These are phyloP conservation scores for Druon quercuslanigerum DNA, from an alignment of 1,140 invertebrate species.

Conservation along the genomic window DNA sequence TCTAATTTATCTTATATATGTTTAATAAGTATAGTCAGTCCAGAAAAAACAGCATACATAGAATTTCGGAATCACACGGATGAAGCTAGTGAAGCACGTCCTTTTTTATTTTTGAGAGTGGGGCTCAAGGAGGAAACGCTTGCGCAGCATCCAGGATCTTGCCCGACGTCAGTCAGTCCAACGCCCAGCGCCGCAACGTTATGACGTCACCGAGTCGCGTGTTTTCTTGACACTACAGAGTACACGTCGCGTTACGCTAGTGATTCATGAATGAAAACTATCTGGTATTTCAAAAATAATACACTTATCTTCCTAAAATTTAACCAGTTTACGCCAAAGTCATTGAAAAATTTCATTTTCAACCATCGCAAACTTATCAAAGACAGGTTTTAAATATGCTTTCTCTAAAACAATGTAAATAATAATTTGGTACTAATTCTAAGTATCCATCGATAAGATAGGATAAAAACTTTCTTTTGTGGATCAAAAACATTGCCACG, in stretches of 20 bases:
- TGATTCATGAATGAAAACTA: slow-evolving; percentile 67
- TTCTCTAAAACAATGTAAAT: too few relatives aligned
- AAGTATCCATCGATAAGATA: too few relatives aligned
- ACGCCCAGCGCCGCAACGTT: slow-evolving; percentile 71
- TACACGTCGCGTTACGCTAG: slow-evolving; percentile 43
- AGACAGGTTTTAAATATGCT: too few relatives aligned
- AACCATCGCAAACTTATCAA: not conserved
- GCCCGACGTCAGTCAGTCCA: slow-evolving; percentile 66
- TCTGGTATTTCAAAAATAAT: slow-evolving; percentile 40
- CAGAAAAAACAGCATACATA: too few relatives aligned
- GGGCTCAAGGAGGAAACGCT: slow-evolving; percentile 36
- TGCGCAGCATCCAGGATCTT: slow-evolving; percentile 51
- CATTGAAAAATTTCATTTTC: not conserved
- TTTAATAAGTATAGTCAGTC: too few relatives aligned
- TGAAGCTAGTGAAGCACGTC: too few relatives aligned
- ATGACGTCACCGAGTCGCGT: slow-evolving; percentile 69
- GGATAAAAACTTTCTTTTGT: too few relatives aligned
- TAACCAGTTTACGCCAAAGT: not conserved
- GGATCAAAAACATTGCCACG: too few relatives aligned
- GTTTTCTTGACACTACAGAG: slow-evolving; percentile 43
- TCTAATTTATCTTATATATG: too few relatives aligned
- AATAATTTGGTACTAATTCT: too few relatives aligned
- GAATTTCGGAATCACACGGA: too few relatives aligned
- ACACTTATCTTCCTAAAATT: not conserved
- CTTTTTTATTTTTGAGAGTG: too few relatives aligned